Evolutionary conservation across 2,113 vertebrate species (phyloP), one percentile per base, ranked within the genome.

Genomic region (Phylloscopus trochiloides): DNA sequence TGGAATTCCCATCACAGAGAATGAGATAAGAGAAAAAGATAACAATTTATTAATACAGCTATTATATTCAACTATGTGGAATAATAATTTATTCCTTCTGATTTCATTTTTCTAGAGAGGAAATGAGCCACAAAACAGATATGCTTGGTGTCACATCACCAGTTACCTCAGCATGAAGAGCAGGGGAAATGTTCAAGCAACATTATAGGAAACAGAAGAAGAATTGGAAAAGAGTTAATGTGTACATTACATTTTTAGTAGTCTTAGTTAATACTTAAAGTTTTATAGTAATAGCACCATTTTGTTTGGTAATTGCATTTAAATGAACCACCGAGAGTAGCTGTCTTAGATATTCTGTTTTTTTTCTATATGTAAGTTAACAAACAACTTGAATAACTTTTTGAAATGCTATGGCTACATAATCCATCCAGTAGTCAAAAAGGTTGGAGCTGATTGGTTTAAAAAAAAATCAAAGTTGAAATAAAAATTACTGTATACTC

Each of bases 401-500:
- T 40, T 80, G 25, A 95, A 85, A 54, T 80, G n/a, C 51, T 57
- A 51, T 45, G 74, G 43, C 48, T 67, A 43, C 43, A 36, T 89
- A 36, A 86, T 93, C 36, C 81, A 62, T 75, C n/a, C 50, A 62
- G 26, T 72, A 91, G 48, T 43, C 42, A 57, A 96, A 97, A 94
- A 57, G n/a, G 25, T 20, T 71, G 72, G 47, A 94, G 51, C 25
- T 70, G 51, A 70, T 75, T 66, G 17, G 22, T 18, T n/a, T 61
- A 7, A 54, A 91, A 52, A 81, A 24, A 66, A 67, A 66, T 59
- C 51, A 78, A 88, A 54, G 43, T 40, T 61, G 32, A 86, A 86
- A 84, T 48, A 73, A 70, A 36, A 94, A 75, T 67, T 17, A 59
- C 32, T 67, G 90, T 91, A 48, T 17, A 48, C 22, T 78, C 6